phyloP scores from a whole-genome alignment of 2,888 invertebrate species.

The Melitaea athalia region DNA sequence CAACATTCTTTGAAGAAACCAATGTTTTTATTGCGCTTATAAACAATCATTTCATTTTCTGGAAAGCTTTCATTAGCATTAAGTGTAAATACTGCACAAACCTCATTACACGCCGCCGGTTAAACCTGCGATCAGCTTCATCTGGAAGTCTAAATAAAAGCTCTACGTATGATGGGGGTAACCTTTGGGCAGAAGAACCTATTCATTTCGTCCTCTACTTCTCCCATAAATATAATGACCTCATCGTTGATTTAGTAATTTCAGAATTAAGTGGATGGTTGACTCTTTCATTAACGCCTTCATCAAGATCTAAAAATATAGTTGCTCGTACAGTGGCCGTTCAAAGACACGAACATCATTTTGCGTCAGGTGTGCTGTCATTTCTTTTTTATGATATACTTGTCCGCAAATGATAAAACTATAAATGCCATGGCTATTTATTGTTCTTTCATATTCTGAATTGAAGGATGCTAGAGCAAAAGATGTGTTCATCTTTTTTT shows the following conservation, averaged over 20 bases:
- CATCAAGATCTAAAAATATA: no score
- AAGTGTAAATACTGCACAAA: constrained; percentile 38
- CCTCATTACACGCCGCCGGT: constrained; percentile 39
- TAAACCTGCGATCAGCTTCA: constrained; percentile 32
- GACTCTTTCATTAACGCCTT: no score
- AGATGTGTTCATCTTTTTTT: not conserved
- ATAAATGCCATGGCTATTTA: not conserved
- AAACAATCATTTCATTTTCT: constrained; percentile 39
- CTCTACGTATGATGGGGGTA: constrained; percentile 31
- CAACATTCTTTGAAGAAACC: constrained; percentile 34
- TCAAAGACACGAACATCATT: no score
- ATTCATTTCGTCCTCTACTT: not conserved
- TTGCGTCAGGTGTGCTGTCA: not conserved
- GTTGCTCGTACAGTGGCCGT: no score
- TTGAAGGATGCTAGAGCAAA: not conserved
- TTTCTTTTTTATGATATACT: not conserved
- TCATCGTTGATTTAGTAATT: no score
- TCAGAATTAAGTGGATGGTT: no score
- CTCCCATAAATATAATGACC: not conserved
- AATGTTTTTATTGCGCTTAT: constrained; percentile 36
- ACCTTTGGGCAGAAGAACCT: constrained; percentile 13
- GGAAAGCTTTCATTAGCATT: constrained; percentile 36
- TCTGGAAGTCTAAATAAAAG: constrained; percentile 38
- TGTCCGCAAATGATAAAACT: not conserved
- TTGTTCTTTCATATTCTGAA: not conserved